Percentiles rank a stretch among this genome's conserved stretches.
Evolutionary conservation across 2,797 vertebrate species (phyloP).

Genomic region (Pseudomugil gertrudae): DNA sequence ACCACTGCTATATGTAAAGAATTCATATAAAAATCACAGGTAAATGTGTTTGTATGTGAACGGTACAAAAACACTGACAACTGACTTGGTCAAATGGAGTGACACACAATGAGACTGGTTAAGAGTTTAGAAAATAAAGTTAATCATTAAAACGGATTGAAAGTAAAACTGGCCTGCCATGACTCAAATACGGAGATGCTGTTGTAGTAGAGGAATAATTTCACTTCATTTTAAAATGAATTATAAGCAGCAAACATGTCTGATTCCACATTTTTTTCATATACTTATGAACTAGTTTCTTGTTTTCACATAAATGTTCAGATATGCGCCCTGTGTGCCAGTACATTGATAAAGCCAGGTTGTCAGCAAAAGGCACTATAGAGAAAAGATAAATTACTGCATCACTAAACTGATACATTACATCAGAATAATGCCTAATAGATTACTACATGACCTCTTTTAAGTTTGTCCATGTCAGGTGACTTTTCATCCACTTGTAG

Average conservation of each 20-base stretch:
- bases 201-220: slow-evolving; percentile 10
- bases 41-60: slow-evolving; percentile 40
- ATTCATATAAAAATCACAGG: slow-evolving; percentile 64
- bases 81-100: slow-evolving; percentile 61
- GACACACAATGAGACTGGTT: slow-evolving; percentile 37
- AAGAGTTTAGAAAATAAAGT: slow-evolving; percentile 7
- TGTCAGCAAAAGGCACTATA: slow-evolving; percentile 77
- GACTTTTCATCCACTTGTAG: slow-evolving; percentile 31
- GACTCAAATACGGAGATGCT: slow-evolving; percentile 22
- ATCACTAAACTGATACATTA: slow-evolving; percentile 66
- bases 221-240: slow-evolving; percentile 7
- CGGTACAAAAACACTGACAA: slow-evolving; percentile 64
- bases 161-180: slow-evolving; percentile 27
- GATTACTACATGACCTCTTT: slow-evolving; percentile 38
- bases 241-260: slow-evolving; percentile 22
- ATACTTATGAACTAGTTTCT: slow-evolving; percentile 28
- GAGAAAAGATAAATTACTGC: slow-evolving; percentile 67
- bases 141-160: slow-evolving; percentile 10
- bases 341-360: slow-evolving; percentile 59
- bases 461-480: slow-evolving; percentile 30
- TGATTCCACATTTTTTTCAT: slow-evolving; percentile 11
- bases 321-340: slow-evolving; percentile 50
- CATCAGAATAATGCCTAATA: slow-evolving; percentile 59
- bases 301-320: slow-evolving; percentile 31
- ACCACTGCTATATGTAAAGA: slow-evolving; percentile 58